Percentiles rank a stretch among this genome's conserved stretches.
Evolutionary conservation across 2,888 invertebrate genomes (phyloP).

Genomic region (Sarcophaga variegata): DNA sequence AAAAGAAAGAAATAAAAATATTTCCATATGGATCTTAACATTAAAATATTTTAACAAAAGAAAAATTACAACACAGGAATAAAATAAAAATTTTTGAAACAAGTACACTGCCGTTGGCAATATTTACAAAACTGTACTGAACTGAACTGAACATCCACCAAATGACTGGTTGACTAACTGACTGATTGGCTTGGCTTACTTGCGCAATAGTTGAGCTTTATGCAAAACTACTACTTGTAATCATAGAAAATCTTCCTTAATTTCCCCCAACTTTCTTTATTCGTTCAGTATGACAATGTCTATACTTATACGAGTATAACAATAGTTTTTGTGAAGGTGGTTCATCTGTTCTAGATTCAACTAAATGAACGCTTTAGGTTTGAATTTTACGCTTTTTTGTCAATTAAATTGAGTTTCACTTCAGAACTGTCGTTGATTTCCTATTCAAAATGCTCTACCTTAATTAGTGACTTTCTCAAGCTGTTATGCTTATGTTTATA

Average conservation of each 20-base stretch:
- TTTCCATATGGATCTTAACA: background rate
- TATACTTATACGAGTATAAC: background rate
- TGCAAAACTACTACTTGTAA: background rate
- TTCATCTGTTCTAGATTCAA: background rate
- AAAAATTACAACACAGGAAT: background rate
- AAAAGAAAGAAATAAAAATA: background rate
- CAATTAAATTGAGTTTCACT: background rate
- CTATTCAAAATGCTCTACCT: background rate
- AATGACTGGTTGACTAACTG: too few species aligned
- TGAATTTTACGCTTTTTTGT: background rate
- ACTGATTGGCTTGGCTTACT: too few species aligned
- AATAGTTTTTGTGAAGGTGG: background rate
- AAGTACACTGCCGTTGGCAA: constrained; percentile 72
- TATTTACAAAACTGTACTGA: constrained; percentile 73
- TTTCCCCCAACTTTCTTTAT: too few species aligned
- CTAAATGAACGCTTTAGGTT: background rate
- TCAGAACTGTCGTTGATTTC: background rate
- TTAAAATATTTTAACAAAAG: constrained; percentile 68
- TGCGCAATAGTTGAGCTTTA: background rate
- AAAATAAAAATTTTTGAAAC: constrained; percentile 24
- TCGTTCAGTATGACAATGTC: constrained; percentile 12
- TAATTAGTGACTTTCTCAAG: background rate
- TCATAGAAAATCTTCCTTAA: background rate
- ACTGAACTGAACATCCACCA: background rate
- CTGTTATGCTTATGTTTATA: background rate